These are phyloP conservation scores for Psilopogon haemacephalus DNA, from an alignment of 2,113 vertebrate species.

Conservation along the genomic window DNA sequence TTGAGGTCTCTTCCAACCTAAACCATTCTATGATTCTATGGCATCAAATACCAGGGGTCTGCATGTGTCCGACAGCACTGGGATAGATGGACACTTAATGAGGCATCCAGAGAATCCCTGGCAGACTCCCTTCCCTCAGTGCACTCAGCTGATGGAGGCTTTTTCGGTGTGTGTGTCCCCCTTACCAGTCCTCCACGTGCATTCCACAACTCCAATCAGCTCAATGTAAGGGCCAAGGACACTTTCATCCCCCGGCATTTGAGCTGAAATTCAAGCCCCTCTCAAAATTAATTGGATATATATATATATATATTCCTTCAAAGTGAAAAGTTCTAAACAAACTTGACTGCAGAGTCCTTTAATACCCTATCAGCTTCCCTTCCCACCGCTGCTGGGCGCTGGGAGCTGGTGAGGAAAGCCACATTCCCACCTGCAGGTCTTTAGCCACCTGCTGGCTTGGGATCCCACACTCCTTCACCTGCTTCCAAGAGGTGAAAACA, in stretches of 20 bases:
- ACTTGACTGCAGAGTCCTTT: not conserved
- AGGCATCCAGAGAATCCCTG: not conserved
- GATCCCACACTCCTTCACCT: fast-evolving
- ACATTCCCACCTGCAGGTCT: fast-evolving
- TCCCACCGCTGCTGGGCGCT: not conserved
- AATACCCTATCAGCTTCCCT: not conserved
- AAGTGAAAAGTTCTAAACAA: not conserved
- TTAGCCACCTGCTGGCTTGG: fast-evolving
- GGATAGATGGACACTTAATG: fast-evolving
- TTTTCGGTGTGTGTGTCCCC: not conserved
- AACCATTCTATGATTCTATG: no score
- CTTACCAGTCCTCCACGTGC: not conserved
- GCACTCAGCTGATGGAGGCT: not conserved
- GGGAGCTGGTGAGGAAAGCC: fast-evolving
- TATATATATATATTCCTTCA: not conserved
- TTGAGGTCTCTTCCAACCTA: no score
- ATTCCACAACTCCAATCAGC: not conserved
- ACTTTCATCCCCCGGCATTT: not conserved
- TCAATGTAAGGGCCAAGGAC: not conserved
- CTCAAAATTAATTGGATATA: not conserved
- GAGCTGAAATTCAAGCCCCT: not conserved
- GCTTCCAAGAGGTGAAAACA: not conserved
- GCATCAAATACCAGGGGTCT: not conserved
- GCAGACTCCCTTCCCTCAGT: not conserved
- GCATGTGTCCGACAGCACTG: fast-evolving